Evolutionary conservation across 2,113 vertebrate species (phyloP), one percentile per base, ranked within the genome.

Genomic region (Anser brachyrhynchus): DNA sequence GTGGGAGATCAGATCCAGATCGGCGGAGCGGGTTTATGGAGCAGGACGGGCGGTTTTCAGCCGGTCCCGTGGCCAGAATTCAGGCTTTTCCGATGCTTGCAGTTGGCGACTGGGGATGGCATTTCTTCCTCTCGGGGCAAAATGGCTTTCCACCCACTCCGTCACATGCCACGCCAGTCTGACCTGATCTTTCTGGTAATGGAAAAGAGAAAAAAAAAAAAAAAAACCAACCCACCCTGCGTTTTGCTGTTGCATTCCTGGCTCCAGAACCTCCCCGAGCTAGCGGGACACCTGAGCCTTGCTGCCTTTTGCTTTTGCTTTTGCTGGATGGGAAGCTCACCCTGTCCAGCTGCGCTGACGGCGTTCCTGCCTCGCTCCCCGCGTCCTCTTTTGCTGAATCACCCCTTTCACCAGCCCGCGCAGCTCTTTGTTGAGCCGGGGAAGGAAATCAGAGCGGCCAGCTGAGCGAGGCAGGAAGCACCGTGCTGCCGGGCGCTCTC

Each of bases 371-470:
- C 28, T 81, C 28, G 76, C 44, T 82, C 41, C 33, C 87, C 59
- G 77, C 21, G 4, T 72, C 65, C 78, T 77, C 37, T 83, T 92
- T 84, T 91, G 88, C 94, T 89, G 86, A 90, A 92, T 95, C 90
- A 75, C 65, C 49, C 54, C 78, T 93, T 96, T 93, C 55, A 75
- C 44, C 62, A 92, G 82, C 51, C 43, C 83, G 33, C 65, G 88
- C 78, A 81, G 69, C 57, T 70, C 78, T 90, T 83, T 90, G 84
- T 91, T 94, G 75, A 81, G 93, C 61, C 15, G 2, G 57, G 59
- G 62, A 76, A 87, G 79, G 91, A 88, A 95, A 64, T 13, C 37
- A n/a, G 37, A 95, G 70, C 51, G 3, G 76, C 72, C 84, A 89
- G 81, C 78, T 87, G 90, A 72, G 73, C 73, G 83, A 44, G 73